Evolutionary conservation across 2,888 invertebrate genomes (phyloP), one percentile per base, ranked within the genome.

Genomic region (Phalangium opilio): DNA sequence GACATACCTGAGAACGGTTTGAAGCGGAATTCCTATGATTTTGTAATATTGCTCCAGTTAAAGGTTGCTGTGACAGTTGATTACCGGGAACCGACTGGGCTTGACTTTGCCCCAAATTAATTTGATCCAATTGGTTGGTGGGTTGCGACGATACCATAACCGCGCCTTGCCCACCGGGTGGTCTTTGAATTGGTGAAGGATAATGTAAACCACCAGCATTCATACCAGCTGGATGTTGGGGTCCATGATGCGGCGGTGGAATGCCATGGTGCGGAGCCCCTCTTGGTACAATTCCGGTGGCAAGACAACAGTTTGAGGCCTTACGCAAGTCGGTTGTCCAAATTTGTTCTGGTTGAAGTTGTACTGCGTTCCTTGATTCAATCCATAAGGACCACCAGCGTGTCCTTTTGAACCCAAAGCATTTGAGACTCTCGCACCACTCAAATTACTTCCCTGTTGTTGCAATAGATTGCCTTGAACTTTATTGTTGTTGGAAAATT

Each of bases 141-240:
- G 12, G 3, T 15, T 38, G 39, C 3, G 44, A 38, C 3, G 38
- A 27, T 17, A 39, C 27, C 27, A 27, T 27, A 4, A 27, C 27
- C 8, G 27, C 8, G 4, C 27, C 27, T 27, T 27, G 27, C 8
- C 27, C 27, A 7, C 27, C 27, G 27, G 27, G 27, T 44, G 55
- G 55, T 45, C 55, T 49, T 43, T 55, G 55, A 48, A 55, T 55
- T 11, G 55, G 55, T 34, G 50, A 44, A 10, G 52, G 52, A 40
- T 55, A 55, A 41, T 48, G 51, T 34, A 52, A 42, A 27, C 27
- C 27, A 7, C 27, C 27, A 4, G 27, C 27, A 19, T 51, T 49
- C n/a, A 50, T 41, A 35, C 50, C 48, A 38, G 48, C 50, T 15
- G 45, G 48, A 17, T 49, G 43, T n/a, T 45, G 38, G 36, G 49